These are phyloP conservation scores for Augiades crinisus DNA, from an alignment of 2,888 invertebrate species.

Conservation along the genomic window DNA sequence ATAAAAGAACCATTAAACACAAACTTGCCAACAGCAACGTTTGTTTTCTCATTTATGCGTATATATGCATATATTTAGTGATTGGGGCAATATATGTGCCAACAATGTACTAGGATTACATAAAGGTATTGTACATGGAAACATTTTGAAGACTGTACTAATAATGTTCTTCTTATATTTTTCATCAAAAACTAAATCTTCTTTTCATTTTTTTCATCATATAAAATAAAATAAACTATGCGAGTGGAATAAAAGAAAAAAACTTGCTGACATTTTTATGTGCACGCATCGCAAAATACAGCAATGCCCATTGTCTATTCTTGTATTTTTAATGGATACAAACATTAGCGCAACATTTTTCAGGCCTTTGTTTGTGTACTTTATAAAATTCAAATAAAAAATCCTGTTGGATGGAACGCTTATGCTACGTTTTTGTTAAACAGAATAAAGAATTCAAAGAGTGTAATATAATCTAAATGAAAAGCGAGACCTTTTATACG, in stretches of 20 bases:
- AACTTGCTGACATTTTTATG: not conserved
- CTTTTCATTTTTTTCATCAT: not conserved
- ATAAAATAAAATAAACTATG: too few relatives aligned
- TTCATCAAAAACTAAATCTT: too few relatives aligned
- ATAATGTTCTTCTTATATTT: too few relatives aligned
- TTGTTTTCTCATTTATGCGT: slow-evolving; percentile 59
- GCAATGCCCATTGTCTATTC: not conserved
- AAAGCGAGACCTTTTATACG: slow-evolving; percentile 33
- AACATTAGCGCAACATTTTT: not conserved
- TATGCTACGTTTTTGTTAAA: not conserved
- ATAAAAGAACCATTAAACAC: slow-evolving; percentile 73
- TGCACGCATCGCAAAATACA: not conserved
- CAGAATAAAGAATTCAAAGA: not conserved
- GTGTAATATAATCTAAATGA: slow-evolving; percentile 1
- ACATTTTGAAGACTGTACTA: too few relatives aligned
- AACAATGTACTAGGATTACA: too few relatives aligned
- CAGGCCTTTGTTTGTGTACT: not conserved
- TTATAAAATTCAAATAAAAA: not conserved
- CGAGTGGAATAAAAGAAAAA: not conserved
- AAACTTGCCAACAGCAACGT: slow-evolving; percentile 72
- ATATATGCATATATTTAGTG: slow-evolving; percentile 20
- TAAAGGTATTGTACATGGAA: too few relatives aligned
- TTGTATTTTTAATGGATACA: not conserved
- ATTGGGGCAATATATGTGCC: slow-evolving; percentile 24
- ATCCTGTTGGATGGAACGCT: not conserved